Evolutionary conservation across 2,888 invertebrate species (phyloP).

Genomic region (Strigamia crassipes): DNA sequence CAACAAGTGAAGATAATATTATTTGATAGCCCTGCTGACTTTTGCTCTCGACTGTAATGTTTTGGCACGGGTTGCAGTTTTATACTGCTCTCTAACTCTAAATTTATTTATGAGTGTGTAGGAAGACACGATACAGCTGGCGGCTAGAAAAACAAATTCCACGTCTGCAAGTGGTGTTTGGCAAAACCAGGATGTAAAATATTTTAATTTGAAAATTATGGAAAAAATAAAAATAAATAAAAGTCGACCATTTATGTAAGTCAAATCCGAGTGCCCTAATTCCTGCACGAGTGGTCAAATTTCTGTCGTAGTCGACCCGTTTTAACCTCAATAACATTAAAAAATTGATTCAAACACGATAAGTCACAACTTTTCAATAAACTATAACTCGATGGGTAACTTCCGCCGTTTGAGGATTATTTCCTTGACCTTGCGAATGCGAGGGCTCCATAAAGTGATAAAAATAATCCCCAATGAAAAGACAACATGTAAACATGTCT

Average conservation of each 20-base stretch:
- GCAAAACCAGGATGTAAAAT: neutral
- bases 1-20: neutral
- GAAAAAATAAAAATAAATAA: neutral
- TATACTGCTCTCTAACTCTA: neutral
- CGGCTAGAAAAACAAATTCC: slow-evolving; percentile 26
- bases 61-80: neutral
- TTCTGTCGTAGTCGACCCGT: too few species aligned
- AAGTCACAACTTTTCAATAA: neutral
- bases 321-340: neutral
- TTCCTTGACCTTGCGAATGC: neutral
- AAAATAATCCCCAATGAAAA: neutral
- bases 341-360: neutral
- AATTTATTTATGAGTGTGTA: slow-evolving; percentile 6
- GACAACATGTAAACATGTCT: neutral
- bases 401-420: neutral
- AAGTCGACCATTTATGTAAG: neutral
- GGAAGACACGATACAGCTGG: neutral
- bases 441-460: neutral
- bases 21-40: neutral
- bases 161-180: neutral
- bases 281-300: too few species aligned
- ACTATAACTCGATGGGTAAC: neutral
- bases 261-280: too few species aligned
- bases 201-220: neutral
- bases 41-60: neutral